Conservation (phyloP, 64 coral and sea anemone genomes). For the Montipora sp. region DNA sequence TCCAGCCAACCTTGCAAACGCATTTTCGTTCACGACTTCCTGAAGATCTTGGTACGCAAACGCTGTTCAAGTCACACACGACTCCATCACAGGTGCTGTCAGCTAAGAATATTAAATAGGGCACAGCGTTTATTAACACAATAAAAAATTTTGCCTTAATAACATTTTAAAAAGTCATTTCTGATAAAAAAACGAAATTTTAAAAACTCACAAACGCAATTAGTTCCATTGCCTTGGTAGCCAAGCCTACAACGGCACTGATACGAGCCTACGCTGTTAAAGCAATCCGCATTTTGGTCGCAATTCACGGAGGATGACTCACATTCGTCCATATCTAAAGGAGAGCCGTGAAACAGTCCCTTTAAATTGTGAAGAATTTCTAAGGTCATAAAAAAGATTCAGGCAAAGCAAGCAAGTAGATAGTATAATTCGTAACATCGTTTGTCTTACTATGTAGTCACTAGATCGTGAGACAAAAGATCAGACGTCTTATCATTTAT, state of each 20-base stretch:
- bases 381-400: too few species aligned
- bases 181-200: too few species aligned
- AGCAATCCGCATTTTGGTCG: slow-evolving; percentile 74
- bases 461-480: too few species aligned
- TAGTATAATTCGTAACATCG: too few species aligned
- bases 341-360: neutral
- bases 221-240: slow-evolving; percentile 78
- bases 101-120: neutral
- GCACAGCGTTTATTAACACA: too few species aligned
- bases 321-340: slow-evolving; percentile 79
- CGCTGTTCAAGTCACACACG: slow-evolving; percentile 46
- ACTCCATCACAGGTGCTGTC: slow-evolving; percentile 73
- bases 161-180: too few species aligned
- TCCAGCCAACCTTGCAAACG: slow-evolving; percentile 38
- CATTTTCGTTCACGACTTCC: slow-evolving; percentile 23
- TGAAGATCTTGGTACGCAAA: slow-evolving; percentile 20
- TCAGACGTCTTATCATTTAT: too few species aligned
- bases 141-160: too few species aligned
- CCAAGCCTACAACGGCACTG: slow-evolving; percentile 72
- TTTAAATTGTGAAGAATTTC: too few species aligned
- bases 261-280: slow-evolving; percentile 76
- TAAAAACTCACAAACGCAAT: slow-evolving; percentile 64
- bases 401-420: too few species aligned
- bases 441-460: too few species aligned
- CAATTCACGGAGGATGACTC: slow-evolving; percentile 27